Evolutionary conservation across 2,113 vertebrate species (phyloP), one percentile per base, ranked within the genome.

Genomic region (Pelobates fuscus): DNA sequence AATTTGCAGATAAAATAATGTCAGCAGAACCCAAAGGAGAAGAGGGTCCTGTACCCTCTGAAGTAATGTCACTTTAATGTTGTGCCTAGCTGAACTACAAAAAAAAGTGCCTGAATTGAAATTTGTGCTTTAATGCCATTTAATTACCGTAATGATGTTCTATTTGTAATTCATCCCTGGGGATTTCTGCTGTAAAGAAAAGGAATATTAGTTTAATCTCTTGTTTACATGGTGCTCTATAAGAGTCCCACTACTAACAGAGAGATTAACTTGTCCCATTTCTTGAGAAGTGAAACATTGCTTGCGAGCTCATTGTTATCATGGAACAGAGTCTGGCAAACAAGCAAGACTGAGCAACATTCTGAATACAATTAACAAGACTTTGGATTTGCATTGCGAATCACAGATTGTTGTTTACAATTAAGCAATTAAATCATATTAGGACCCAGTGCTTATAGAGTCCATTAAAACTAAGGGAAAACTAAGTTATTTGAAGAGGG

Each of bases 321-420:
- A 49, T 12, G 44, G 12, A 49, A 49, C 44, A 49, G 44, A 17
- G 44, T 49, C 44, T 49, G 44, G 44, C 44, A 49, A 49, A 49
- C 44, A 18, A 49, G 44, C 44, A 17, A 49, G 44, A 49, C 10
- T 49, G 44, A 15, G 44, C 44, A 49, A 49, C 44, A 18, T 49
- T 49, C 44, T 49, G 44, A 49, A 49, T 49, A 49, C 44, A 49
- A 49, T 49, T 49, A 49, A 18, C 44, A 49, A 49, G 44, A 18
- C 44, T 49, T 49, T 49, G 44, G 44, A 17, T 49, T 49, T 49
- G 44, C 44, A 17, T 49, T 49, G 44, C 44, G 10, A 49, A 49
- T 11, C 15, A 17, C 12, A 49, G 44, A 49, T 49, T 49, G 15
- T 49, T 49, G 44, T 49, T 49, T 49, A 49, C 44, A 49, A 49